These are phyloP conservation scores for Chaenodraco wilsoni DNA, from an alignment of 2,797 vertebrate genomes.

Conservation along the genomic window DNA sequence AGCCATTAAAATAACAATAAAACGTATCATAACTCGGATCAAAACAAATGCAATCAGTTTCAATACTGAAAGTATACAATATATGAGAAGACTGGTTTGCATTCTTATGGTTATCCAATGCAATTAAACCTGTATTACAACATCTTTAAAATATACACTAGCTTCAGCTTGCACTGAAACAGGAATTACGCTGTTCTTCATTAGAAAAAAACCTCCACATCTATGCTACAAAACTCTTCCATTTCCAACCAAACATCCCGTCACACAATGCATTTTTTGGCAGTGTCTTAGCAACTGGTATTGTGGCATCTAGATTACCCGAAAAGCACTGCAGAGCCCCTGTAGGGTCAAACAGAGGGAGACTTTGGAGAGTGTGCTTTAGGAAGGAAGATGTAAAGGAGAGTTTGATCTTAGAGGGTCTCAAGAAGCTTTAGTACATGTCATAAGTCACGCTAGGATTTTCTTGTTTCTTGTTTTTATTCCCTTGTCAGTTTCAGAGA, in stretches of 20 bases:
- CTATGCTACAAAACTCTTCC: conserved; percentile 19
- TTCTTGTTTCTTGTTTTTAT: background rate
- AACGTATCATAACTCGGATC: background rate
- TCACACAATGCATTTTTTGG: conserved; percentile 65
- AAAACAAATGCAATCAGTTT: background rate
- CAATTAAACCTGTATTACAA: background rate
- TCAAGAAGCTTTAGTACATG: conserved; percentile 36
- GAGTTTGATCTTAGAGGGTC: conserved; percentile 46
- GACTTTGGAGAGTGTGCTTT: conserved; percentile 37
- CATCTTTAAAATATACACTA: background rate
- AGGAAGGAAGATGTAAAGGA: conserved; percentile 44
- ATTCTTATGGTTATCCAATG: background rate
- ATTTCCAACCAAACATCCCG: conserved; percentile 33
- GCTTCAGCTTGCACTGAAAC: background rate
- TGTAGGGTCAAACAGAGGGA: conserved; percentile 47
- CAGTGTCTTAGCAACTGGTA: conserved; percentile 79
- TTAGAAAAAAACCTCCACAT: conserved; percentile 21
- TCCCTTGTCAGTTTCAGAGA: conserved; percentile 7
- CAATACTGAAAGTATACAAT: background rate
- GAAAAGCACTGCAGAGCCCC: conserved; percentile 64
- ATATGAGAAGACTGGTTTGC: background rate
- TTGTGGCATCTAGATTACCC: conserved; percentile 79
- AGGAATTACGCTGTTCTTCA: background rate
- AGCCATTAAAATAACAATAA: background rate
- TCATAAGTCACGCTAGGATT: conserved; percentile 15